A percentile compares a stretch with the other conserved stretches of the same genome.
Evolutionary conservation across 1,140 invertebrate species (phyloP).

Genomic region (Dolichoris vasculosae): DNA sequence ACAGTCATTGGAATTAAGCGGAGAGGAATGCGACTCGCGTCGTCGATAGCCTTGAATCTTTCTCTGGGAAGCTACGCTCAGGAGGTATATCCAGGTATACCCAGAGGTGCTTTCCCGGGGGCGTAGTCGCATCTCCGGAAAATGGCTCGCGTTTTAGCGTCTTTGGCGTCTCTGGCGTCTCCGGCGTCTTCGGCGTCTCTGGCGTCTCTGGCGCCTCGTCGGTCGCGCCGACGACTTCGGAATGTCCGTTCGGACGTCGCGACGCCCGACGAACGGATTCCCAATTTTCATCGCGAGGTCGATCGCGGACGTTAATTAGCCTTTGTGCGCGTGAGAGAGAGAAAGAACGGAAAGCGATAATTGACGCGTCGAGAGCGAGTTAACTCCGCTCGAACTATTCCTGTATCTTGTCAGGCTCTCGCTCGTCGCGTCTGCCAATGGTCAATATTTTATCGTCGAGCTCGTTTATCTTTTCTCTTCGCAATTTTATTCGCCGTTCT

Average conservation of each 20-base stretch:
- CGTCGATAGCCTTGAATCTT: background rate
- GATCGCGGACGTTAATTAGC: background rate
- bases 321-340: background rate
- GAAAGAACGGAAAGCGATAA: background rate
- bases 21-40: background rate
- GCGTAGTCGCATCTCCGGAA: background rate
- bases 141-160: background rate
- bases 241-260: background rate
- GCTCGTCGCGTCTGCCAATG: background rate
- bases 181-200: no score
- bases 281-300: background rate
- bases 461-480: background rate
- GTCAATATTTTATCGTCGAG: background rate
- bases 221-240: background rate
- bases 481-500: background rate
- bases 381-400: background rate
- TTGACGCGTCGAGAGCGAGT: background rate
- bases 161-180: no score
- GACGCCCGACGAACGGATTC: background rate
- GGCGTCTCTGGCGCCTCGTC: background rate
- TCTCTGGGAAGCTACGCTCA: no score
- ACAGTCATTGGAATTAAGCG: background rate
- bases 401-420: background rate
- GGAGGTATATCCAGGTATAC: no score
- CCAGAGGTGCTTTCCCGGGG: background rate